Evolutionary conservation across 92 coral and sea anemone species (phyloP).

Genomic region (Paramuricea clavata): DNA sequence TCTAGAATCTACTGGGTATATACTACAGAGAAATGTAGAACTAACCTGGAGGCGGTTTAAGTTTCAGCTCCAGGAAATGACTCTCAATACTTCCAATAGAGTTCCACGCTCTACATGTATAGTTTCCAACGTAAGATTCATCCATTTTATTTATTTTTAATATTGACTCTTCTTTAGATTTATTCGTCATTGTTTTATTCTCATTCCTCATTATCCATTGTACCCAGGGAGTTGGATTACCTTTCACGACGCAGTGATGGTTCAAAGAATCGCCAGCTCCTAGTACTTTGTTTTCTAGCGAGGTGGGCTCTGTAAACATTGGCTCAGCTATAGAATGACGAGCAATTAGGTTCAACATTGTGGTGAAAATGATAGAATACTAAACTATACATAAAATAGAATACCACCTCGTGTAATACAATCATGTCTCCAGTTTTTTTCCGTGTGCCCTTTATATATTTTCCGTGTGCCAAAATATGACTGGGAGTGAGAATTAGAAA

Average conservation of each 20-base stretch:
- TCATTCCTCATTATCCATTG: conserved; percentile 15
- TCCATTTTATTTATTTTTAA: conserved; percentile 30
- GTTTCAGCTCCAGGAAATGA: conserved; percentile 13
- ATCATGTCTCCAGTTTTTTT: too few species aligned
- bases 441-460: too few species aligned
- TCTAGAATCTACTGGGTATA: too few species aligned
- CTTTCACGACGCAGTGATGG: background rate
- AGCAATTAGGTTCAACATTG: background rate
- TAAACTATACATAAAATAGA: too few species aligned
- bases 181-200: conserved; percentile 15
- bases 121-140: conserved; percentile 35
- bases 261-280: background rate
- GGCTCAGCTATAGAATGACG: background rate
- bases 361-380: background rate
- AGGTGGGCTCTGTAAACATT: background rate
- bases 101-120: conserved; percentile 47
- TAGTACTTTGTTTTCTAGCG: background rate
- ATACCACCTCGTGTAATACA: too few species aligned
- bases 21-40: background rate
- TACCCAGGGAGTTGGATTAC: conserved; percentile 33
- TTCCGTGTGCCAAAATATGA: too few species aligned
- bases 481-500: background rate
- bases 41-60: conserved; percentile 5
- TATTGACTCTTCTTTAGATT: background rate
- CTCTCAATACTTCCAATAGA: conserved; percentile 6